Conservation (phyloP, 2,113 vertebrate species). For the Gobius niger region DNA sequence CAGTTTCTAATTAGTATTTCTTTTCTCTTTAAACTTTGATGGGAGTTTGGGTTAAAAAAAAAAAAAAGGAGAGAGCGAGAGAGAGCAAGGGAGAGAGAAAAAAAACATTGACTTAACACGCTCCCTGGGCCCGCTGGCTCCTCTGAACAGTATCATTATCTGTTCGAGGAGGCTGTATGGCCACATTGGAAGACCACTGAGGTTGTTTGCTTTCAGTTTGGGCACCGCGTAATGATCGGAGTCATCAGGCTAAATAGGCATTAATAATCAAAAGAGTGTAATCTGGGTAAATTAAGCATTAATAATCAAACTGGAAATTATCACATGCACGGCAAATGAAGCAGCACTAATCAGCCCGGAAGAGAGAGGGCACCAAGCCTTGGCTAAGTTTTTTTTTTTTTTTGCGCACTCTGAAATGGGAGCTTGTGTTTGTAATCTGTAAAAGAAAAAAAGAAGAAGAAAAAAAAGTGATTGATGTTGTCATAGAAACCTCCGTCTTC, state of each 20-base stretch:
- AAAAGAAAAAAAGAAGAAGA: not conserved
- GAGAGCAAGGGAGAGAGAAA: no score
- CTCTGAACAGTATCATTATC: slow-evolving; percentile 66
- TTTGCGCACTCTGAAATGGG: slow-evolving; percentile 42
- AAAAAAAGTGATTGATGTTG: slow-evolving; percentile 58
- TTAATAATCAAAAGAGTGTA: slow-evolving; percentile 79
- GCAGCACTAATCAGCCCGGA: slow-evolving; percentile 65
- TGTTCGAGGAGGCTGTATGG: slow-evolving; percentile 47
- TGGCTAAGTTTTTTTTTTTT: slow-evolving; percentile 53
- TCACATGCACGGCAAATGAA: slow-evolving; percentile 67
- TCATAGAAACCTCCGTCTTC: slow-evolving; percentile 63
- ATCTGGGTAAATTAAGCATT: slow-evolving; percentile 79
- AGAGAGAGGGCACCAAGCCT: slow-evolving; percentile 48
- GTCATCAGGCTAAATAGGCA: slow-evolving; percentile 75
- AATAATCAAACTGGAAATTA: slow-evolving; percentile 79
- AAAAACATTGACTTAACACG: slow-evolving; percentile 58
- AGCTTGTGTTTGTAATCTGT: slow-evolving; percentile 50
- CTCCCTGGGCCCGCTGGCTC: slow-evolving; percentile 24
- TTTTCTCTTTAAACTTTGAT: slow-evolving; percentile 75
- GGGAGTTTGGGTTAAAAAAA: slow-evolving; percentile 64
- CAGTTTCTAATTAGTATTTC: slow-evolving; percentile 76
- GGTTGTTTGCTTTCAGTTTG: slow-evolving; percentile 71
- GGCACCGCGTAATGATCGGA: slow-evolving; percentile 68
- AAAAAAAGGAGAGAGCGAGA: not conserved
- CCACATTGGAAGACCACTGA: slow-evolving; percentile 58